Evolutionary conservation across 2,888 invertebrate genomes (phyloP).

Genomic region (Catocala sponsa): DNA sequence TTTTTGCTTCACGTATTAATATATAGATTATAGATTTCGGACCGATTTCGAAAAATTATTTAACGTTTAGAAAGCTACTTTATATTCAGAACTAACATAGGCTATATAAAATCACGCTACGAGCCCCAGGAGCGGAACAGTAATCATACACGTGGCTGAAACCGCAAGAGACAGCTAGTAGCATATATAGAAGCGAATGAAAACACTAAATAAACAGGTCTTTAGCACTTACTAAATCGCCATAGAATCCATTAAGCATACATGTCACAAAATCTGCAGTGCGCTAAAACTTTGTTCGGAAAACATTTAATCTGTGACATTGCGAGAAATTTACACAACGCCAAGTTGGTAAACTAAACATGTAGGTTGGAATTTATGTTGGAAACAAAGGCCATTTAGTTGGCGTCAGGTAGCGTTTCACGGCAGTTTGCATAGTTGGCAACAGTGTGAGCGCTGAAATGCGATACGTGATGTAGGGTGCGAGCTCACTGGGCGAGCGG

Average conservation of each 20-base stretch:
- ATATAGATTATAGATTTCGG: too few relatives aligned
- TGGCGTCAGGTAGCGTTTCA: conserved; percentile 59
- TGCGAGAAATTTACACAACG: conserved; percentile 39
- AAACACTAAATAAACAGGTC: too few relatives aligned
- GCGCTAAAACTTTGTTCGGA: conserved; percentile 45
- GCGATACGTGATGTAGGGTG: conserved; percentile 18
- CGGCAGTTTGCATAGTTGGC: conserved; percentile 52
- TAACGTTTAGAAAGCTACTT: too few relatives aligned
- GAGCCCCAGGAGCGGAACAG: too few relatives aligned
- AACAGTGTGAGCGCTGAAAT: conserved; percentile 30
- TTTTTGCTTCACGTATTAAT: too few relatives aligned
- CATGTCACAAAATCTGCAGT: conserved; percentile 40
- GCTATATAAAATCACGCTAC: too few relatives aligned
- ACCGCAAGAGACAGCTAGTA: too few relatives aligned
- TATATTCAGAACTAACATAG: too few relatives aligned
- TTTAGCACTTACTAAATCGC: not conserved
- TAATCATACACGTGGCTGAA: too few relatives aligned
- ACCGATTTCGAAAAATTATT: too few relatives aligned
- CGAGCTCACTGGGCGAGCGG: conserved; percentile 4
- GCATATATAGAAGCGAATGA: too few relatives aligned
- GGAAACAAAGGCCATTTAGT: conserved; percentile 65
- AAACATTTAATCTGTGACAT: conserved; percentile 56
- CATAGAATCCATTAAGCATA: not conserved
- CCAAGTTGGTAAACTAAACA: conserved; percentile 54
- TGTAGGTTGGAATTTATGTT: conserved; percentile 59